Conservation (phyloP, 2,797 vertebrate genomes). For the Falco berigora region DNA sequence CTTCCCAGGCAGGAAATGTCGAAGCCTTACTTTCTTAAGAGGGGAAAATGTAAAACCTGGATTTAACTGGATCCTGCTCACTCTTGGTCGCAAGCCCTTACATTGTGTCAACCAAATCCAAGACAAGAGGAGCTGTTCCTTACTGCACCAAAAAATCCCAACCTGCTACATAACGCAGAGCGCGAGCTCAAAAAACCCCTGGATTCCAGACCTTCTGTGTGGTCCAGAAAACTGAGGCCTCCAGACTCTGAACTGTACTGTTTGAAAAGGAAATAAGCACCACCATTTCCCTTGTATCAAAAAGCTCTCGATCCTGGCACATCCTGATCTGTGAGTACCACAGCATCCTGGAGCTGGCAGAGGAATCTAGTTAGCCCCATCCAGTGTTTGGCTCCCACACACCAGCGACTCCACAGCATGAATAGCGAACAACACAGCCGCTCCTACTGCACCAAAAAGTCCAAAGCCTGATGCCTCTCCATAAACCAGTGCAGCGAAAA, state of each 20-base stretch:
- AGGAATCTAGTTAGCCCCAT: background rate
- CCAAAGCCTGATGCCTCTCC: background rate
- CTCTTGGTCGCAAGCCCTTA: background rate
- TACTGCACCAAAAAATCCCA: conserved; percentile 6
- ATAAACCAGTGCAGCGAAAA: rapidly evolving
- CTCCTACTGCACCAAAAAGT: background rate
- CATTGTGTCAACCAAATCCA: background rate
- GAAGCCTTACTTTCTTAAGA: conserved; percentile 47
- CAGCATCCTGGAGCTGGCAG: background rate
- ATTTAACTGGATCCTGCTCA: background rate
- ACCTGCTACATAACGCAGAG: background rate
- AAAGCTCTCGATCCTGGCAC: background rate
- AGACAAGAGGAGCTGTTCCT: background rate
- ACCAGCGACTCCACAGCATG: background rate
- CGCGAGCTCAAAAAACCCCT: background rate
- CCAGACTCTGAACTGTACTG: background rate
- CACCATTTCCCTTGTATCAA: background rate
- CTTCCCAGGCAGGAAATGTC: conserved; percentile 60
- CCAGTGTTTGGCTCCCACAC: background rate
- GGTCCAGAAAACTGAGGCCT: background rate
- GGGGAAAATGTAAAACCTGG: conserved; percentile 44
- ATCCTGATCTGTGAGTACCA: background rate
- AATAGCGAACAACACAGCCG: background rate
- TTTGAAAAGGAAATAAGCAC: background rate
- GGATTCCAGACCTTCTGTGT: background rate